Base-by-base conservation (phyloP, 2,113 vertebrate genomes). In the Lutjanus erythropterus region DNA sequence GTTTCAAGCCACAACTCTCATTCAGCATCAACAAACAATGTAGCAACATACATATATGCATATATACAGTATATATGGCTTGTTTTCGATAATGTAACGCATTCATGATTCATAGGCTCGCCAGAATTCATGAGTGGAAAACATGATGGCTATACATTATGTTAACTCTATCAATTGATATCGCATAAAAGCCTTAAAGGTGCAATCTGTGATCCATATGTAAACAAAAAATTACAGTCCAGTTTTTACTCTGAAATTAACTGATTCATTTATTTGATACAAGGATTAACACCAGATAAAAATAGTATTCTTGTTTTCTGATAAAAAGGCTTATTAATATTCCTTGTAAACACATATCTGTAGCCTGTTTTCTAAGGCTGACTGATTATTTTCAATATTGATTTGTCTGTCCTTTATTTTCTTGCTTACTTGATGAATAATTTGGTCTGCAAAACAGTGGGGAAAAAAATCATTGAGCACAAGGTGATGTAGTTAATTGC, bases 11-110 rank as follows among this genome's bases (percentile, higher is more conserved):
- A 88, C 87, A 79, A 10, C 62, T 37, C 67, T 65, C 66, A 33
- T 78, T 72, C 44, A 55, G 78, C 64, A 84, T 66, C 46, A 66
- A 75, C 85, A 84, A 91, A 87, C 81, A 81, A 69, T 73, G 39
- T 6, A 59, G 14, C 15, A 11, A 39, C 49, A 46, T 15, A 56
- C 35, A 71, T 19, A n/a, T 27, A 46, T 73, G 41, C 29, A 83
- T 60, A 65, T 21, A n/a, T 39, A 35, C 37, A 10, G n/a, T 49
- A 31, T 56, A 29, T 41, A 42, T 52, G 23, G 39, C 37, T 27
- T 72, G 47, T 82, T 67, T 39, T 42, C 8, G 19, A 55, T 41
- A n/a, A 2, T 49, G n/a, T 18, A 9, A 25, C n/a, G 21, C 37
- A 35, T 35, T n/a, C 16, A 59, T 75, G 18, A 47, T 55, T 64